phyloP scores from a whole-genome alignment of 1,140 invertebrate species.

The Drosophila pandora region DNA sequence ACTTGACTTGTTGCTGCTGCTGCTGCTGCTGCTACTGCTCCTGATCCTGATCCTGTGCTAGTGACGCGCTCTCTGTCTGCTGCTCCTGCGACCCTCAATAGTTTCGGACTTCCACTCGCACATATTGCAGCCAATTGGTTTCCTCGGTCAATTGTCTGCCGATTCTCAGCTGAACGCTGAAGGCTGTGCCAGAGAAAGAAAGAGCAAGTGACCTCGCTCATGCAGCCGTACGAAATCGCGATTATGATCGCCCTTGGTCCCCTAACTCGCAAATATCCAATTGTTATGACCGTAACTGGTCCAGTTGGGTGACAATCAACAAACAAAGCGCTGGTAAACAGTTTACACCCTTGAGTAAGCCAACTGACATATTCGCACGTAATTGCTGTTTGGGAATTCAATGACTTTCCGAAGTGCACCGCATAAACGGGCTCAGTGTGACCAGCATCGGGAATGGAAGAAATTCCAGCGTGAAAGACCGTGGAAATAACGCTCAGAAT shows the following conservation, averaged over 20 bases:
- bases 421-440: conserved; percentile 16
- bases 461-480: not conserved
- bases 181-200: conserved; percentile 38
- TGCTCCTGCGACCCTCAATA: conserved; percentile 27
- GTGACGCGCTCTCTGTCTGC: conserved; percentile 9
- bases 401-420: not conserved
- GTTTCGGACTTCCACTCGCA: conserved; percentile 46
- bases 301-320: not conserved
- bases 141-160: conserved; percentile 18
- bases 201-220: conserved; percentile 24
- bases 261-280: not conserved
- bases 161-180: conserved; percentile 34
- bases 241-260: not conserved
- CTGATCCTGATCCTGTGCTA: conserved; percentile 17
- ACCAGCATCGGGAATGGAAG: not conserved
- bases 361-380: not conserved
- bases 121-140: conserved; percentile 53
- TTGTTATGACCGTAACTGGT: not conserved
- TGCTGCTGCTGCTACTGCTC: conserved; percentile 5
- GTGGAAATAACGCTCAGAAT: not conserved
- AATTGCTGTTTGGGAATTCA: not conserved
- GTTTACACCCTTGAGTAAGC: not conserved
- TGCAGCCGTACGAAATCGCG: conserved; percentile 4
- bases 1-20: conserved; percentile 33
- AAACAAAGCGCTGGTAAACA: not conserved